A percentile compares a stretch with the other conserved stretches of the same genome.
Conservation (phyloP, 1,140 invertebrate genomes). For the Heliconius eleuchia region DNA sequence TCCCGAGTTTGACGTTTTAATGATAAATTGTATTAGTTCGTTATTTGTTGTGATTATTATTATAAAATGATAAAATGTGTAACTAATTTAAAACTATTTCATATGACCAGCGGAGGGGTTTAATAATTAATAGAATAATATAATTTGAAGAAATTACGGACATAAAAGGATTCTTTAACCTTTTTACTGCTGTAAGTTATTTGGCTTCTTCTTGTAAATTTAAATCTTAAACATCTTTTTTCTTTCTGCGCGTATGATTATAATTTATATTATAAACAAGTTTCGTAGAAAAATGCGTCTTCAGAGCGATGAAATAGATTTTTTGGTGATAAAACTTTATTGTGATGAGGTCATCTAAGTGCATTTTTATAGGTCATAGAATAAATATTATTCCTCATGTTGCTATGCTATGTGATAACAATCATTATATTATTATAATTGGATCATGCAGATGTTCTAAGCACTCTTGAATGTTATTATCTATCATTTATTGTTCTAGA, state of each 20-base stretch:
- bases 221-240: neutral
- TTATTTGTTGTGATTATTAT: neutral
- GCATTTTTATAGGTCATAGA: slow-evolving; percentile 20
- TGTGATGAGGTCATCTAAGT: slow-evolving; percentile 17
- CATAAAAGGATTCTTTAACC: slow-evolving; percentile 25
- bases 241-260: neutral
- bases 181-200: slow-evolving; percentile 24
- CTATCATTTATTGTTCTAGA: neutral
- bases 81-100: neutral
- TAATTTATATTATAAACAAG: slow-evolving; percentile 5
- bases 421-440: slow-evolving; percentile 15
- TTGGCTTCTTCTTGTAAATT: neutral
- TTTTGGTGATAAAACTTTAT: neutral
- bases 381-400: neutral
- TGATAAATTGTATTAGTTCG: neutral
- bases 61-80: slow-evolving; percentile 1
- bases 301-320: neutral
- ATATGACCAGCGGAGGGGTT: neutral
- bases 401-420: slow-evolving; percentile 12
- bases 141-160: neutral
- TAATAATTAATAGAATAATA: neutral
- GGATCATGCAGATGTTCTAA: slow-evolving; percentile 15
- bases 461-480: slow-evolving; percentile 6
- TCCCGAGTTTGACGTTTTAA: neutral
- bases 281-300: slow-evolving; percentile 8